Percentiles rank a stretch among this genome's conserved stretches.
These are phyloP conservation scores for Pycnomerus fuliginosus DNA, from an alignment of 2,888 invertebrate species.

Conservation along the genomic window DNA sequence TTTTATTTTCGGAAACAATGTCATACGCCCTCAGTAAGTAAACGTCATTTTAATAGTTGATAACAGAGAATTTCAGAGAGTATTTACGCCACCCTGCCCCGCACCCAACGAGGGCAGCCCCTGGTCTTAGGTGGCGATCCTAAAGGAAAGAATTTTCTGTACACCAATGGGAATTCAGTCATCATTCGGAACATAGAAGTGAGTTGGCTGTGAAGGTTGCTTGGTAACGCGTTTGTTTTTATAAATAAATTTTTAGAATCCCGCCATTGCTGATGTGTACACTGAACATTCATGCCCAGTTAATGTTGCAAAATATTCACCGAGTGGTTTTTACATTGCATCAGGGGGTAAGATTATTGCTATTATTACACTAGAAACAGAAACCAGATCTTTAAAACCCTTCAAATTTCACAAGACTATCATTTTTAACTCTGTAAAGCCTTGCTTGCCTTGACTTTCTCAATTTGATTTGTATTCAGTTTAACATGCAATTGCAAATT, in stretches of 20 bases:
- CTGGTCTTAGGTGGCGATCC: constrained; percentile 94
- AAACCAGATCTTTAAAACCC: not conserved
- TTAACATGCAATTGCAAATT: no score
- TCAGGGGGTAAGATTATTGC: constrained; percentile 94
- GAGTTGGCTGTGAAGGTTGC: no score
- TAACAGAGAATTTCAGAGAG: constrained; percentile 62
- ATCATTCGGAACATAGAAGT: constrained; percentile 95
- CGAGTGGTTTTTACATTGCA: constrained; percentile 97
- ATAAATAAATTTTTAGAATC: constrained; percentile 63
- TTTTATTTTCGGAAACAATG: no score
- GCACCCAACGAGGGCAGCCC: constrained; percentile 92
- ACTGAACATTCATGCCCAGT: constrained; percentile 95
- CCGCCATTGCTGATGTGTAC: constrained; percentile 91
- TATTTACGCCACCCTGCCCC: constrained; percentile 90
- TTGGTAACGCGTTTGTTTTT: no score
- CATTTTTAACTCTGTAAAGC: no score
- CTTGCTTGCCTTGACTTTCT: no score
- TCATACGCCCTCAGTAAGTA: not conserved
- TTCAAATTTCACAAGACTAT: no score
- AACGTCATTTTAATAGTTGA: constrained; percentile 6
- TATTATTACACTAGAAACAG: no score
- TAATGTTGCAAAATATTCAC: constrained; percentile 97
- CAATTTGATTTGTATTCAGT: no score
- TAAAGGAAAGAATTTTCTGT: constrained; percentile 94
- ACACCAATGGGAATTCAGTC: constrained; percentile 96